These are phyloP conservation scores for Pachymerium ferrugineum DNA, from an alignment of 2,888 invertebrate species.

Conservation along the genomic window DNA sequence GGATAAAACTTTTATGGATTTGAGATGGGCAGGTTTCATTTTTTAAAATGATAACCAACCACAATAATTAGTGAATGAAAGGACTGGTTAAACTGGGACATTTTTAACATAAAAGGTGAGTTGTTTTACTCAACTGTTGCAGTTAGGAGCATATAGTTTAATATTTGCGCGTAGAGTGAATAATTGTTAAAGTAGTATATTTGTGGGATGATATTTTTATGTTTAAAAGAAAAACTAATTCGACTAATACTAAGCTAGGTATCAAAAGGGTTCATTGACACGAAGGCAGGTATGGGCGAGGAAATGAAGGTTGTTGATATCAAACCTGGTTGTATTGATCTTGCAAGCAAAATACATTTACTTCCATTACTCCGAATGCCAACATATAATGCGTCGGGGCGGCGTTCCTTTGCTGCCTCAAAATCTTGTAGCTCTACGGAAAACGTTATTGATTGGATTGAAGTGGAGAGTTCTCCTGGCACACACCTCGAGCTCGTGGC, in stretches of 20 bases:
- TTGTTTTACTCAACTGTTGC: no score
- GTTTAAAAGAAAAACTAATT: no score
- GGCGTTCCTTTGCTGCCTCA: constrained; percentile 13
- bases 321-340: constrained; percentile 9
- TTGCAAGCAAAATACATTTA: constrained; percentile 15
- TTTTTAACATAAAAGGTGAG: no score
- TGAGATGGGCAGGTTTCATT: constrained; percentile 10
- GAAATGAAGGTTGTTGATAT: constrained; percentile 4
- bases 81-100: neutral
- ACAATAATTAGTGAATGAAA: neutral
- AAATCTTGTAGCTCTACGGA: constrained; percentile 5
- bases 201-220: no score
- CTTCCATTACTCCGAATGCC: constrained; percentile 16
- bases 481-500: constrained; percentile 6
- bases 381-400: constrained; percentile 5
- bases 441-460: constrained; percentile 11
- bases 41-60: neutral
- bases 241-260: no score
- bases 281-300: no score
- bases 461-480: constrained; percentile 7
- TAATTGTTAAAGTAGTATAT: no score
- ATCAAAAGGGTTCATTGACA: neutral
- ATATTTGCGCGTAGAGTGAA: no score
- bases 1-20: constrained; percentile 7
- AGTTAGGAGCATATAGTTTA: no score